Conservation (phyloP, 1,140 invertebrate species). For the Leptinotarsa defecta region DNA sequence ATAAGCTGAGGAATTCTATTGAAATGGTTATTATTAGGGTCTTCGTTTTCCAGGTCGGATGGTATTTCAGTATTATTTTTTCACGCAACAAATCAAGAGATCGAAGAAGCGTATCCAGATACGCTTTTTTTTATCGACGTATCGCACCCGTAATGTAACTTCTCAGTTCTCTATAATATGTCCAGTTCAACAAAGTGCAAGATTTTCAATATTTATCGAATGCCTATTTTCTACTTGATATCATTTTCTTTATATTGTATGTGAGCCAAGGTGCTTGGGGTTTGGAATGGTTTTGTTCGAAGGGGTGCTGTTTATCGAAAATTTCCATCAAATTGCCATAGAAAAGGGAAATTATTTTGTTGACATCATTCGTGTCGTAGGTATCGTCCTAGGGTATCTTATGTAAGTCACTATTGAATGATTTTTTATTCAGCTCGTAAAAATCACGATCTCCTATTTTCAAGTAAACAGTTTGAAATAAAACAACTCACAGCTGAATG, state of each 20-base stretch:
- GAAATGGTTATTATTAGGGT: neutral
- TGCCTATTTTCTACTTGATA: neutral
- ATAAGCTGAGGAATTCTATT: neutral
- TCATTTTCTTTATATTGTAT: neutral
- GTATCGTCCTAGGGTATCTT: neutral
- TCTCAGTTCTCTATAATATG: neutral
- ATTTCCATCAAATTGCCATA: neutral
- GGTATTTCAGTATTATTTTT: too few species aligned
- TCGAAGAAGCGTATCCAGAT: too few species aligned
- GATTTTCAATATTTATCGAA: neutral
- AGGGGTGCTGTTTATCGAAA: neutral
- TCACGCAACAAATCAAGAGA: too few species aligned
- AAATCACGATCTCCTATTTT: neutral
- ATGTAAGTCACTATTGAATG: neutral
- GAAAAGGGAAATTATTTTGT: neutral
- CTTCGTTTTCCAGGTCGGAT: too few species aligned
- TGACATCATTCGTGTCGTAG: neutral
- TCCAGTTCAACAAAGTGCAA: neutral
- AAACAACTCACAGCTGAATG: neutral
- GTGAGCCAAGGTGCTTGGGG: neutral
- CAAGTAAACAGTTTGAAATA: neutral
- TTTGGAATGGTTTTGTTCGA: neutral
- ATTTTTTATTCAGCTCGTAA: neutral
- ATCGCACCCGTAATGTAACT: neutral
- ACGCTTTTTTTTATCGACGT: neutral